Percentiles rank a stretch among this genome's conserved stretches.
phyloP scores from a whole-genome alignment of 2,888 invertebrate species.

The Abrostola triplasia region DNA sequence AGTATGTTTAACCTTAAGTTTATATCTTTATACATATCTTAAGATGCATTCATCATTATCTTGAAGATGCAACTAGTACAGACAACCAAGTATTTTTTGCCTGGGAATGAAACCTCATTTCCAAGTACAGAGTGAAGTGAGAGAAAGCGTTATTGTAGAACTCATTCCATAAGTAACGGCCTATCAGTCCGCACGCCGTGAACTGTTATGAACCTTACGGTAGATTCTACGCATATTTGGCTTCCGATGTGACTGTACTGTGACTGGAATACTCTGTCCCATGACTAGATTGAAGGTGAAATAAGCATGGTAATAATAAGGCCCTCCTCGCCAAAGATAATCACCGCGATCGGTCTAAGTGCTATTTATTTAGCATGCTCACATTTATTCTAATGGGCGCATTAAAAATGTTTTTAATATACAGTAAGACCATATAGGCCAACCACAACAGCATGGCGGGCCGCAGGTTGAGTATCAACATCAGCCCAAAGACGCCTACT shows the following conservation, averaged over 20 bases:
- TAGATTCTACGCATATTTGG: conserved; percentile 31
- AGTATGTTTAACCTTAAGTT: too few relatives aligned
- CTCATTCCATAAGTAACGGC: conserved; percentile 20
- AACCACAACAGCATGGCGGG: too few relatives aligned
- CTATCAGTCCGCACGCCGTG: conserved; percentile 33
- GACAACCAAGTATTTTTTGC: background rate
- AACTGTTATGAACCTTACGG: conserved; percentile 49
- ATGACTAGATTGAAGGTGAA: background rate
- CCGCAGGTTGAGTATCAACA: too few relatives aligned
- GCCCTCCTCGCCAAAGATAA: too few relatives aligned
- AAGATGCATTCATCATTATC: background rate
- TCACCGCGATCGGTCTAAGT: too few relatives aligned
- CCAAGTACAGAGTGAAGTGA: conserved; percentile 20
- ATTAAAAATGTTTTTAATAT: too few relatives aligned
- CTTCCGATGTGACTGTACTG: background rate
- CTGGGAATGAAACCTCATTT: conserved; percentile 9
- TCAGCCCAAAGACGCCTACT: too few relatives aligned
- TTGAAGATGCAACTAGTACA: background rate
- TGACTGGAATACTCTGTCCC: background rate
- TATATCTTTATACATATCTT: too few relatives aligned
- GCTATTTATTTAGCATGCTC: too few relatives aligned
- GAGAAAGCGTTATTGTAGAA: conserved; percentile 35
- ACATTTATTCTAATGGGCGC: too few relatives aligned
- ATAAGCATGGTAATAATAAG: too few relatives aligned
- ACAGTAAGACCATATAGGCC: too few relatives aligned